phyloP scores from a whole-genome alignment of 2,113 vertebrate genomes.

The Salvelinus alpinus region DNA sequence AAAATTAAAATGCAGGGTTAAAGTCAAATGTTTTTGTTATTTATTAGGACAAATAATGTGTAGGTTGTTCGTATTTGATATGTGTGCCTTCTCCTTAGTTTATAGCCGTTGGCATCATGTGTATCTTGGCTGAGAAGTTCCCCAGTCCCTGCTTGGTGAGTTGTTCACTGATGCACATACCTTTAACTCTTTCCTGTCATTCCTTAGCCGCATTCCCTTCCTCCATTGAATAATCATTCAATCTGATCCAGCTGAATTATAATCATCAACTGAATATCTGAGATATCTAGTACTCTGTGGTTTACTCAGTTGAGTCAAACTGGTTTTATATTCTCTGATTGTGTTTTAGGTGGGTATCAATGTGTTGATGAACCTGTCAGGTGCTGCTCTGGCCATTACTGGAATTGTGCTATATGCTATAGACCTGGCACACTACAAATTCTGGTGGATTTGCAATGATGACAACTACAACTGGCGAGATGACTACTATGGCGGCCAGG shows the following conservation, averaged over 20 bases:
- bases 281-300: not conserved
- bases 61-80: not conserved
- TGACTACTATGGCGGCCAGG: accelerated
- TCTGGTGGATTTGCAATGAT: not conserved
- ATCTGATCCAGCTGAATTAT: not conserved
- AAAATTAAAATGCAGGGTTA: no score
- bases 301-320: not conserved
- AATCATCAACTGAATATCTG: not conserved
- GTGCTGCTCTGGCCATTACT: slow-evolving; percentile 48
- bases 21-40: no score
- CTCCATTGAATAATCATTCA: not conserved
- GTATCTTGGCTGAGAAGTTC: slow-evolving; percentile 60
- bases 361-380: slow-evolving; percentile 49
- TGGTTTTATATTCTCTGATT: not conserved
- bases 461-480: accelerated
- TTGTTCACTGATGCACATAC: slow-evolving; percentile 4
- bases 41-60: no score
- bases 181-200: not conserved
- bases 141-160: slow-evolving; percentile 69
- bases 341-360: slow-evolving; percentile 49
- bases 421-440: accelerated
- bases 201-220: not conserved
- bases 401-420: slow-evolving; percentile 52
- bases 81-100: slow-evolving; percentile 47
- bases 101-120: slow-evolving; percentile 48